Conservation (phyloP, 2,797 vertebrate genomes). For the Lagocephalus sceleratus region DNA sequence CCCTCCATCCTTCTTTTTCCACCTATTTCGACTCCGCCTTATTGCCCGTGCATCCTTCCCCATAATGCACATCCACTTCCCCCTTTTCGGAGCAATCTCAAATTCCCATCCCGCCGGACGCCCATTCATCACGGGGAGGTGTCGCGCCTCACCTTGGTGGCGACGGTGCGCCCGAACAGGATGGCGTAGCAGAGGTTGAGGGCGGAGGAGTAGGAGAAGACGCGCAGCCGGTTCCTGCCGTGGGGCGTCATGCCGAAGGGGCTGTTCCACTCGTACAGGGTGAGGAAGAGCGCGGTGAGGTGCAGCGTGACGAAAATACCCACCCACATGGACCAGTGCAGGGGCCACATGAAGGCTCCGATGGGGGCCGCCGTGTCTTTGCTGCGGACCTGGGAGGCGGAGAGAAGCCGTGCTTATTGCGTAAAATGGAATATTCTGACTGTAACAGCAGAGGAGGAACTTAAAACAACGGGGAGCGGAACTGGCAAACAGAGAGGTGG, state of each 20-base stretch:
- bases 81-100: conserved; percentile 15
- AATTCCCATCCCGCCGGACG: conserved; percentile 6
- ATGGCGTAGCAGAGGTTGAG: conserved; percentile 97
- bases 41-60: conserved; percentile 14
- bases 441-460: too few species aligned
- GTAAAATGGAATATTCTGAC: too few species aligned
- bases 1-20: neutral
- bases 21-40: neutral
- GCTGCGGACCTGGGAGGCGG: conserved; percentile 74
- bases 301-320: conserved; percentile 92
- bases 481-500: too few species aligned
- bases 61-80: conserved; percentile 12
- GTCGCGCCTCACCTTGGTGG: conserved; percentile 81
- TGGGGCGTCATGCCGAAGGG: conserved; percentile 94
- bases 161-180: conserved; percentile 89
- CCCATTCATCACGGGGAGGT: conserved; percentile 32
- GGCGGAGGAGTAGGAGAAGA: conserved; percentile 95
- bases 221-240: conserved; percentile 84
- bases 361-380: conserved; percentile 88
- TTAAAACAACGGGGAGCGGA: too few species aligned
- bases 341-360: conserved; percentile 94
- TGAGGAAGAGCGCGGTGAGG: conserved; percentile 91
- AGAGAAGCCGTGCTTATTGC: conserved; percentile 5
- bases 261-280: conserved; percentile 95
- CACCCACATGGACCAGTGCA: conserved; percentile 98